Base-by-base conservation (phyloP, 2,888 invertebrate genomes). In the Pyrgus malvae region DNA sequence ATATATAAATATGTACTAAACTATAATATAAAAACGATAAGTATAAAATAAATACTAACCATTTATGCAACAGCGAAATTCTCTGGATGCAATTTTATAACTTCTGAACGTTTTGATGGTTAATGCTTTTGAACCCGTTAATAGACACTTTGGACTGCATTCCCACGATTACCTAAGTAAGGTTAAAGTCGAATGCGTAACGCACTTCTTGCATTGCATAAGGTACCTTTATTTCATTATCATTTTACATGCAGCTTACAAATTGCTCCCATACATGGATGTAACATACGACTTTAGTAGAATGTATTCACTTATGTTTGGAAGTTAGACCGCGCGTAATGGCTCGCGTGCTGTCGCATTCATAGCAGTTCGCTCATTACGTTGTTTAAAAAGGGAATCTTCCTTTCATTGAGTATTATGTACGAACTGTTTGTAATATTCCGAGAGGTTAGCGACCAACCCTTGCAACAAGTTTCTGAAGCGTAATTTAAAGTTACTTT, bases 111-210 rank as follows among this genome's bases (percentile, higher is more conserved):
- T 48, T 35, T 6, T 54, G 51, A 58, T 57, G 51, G 51, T 54
- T 46, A 59, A 56, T 41, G 23, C 16, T 29, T 38, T 48, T 50
- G 48, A 49, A 55, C 46, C 25, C 25, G 40, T 31, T 35, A 58
- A 38, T 6, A 23, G 23, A 56, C 9, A 35, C 14, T 41, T n/a
- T 29, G 29, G 38, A 29, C 38, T 53, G 25, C 48, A 55, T 56
- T 62, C 62, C 62, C 64, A 64, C 64, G 59, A 51, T 53, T 55
- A 48, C 60, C 57, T 59, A 61, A 53, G 48, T 41, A 48, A 64
- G 55, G 61, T 58, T 57, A 49, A 54, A 55, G 55, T 55, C 56
- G 50, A 51, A 48, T 50, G 44, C 55, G 44, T 51, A 14, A 44
- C 44, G 27, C 35, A 51, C 51, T 25, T 7, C 42, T 37, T 37